phyloP scores from a whole-genome alignment of 2,113 vertebrate genomes.

The Carettochelys insculpta region DNA sequence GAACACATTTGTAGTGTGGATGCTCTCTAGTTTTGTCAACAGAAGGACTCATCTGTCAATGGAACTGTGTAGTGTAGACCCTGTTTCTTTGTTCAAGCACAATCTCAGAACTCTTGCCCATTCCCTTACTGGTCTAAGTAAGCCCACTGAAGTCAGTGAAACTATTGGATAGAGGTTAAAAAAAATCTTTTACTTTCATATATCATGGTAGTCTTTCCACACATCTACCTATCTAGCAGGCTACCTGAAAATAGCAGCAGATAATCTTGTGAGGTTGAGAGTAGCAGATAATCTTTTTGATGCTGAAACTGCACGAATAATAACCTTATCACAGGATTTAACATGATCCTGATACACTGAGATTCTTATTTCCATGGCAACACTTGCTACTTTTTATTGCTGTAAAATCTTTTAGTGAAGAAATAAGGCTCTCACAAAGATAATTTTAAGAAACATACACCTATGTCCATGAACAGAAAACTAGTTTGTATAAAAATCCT shows the following conservation, averaged over 20 bases:
- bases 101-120: neutral
- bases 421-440: constrained; percentile 27
- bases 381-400: constrained; percentile 20
- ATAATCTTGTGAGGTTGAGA: too few relatives aligned
- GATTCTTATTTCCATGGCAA: constrained; percentile 59
- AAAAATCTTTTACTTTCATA: neutral
- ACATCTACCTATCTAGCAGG: neutral
- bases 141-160: neutral
- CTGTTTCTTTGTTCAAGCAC: neutral
- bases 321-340: neutral
- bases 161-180: neutral
- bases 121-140: neutral
- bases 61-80: too few relatives aligned
- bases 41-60: too few relatives aligned
- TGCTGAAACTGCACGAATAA: constrained; percentile 6
- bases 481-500: neutral
- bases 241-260: neutral
- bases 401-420: constrained; percentile 5
- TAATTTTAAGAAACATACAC: constrained; percentile 14
- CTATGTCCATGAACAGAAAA: neutral
- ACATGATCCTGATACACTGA: constrained; percentile 1
- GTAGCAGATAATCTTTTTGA: neutral
- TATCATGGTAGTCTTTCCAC: neutral
- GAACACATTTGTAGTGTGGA: too few relatives aligned
- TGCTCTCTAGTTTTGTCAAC: too few relatives aligned